These are phyloP conservation scores for Glandiceps talaboti DNA, from an alignment of 53 echinoderm and acorn worm species.

Conservation along the genomic window DNA sequence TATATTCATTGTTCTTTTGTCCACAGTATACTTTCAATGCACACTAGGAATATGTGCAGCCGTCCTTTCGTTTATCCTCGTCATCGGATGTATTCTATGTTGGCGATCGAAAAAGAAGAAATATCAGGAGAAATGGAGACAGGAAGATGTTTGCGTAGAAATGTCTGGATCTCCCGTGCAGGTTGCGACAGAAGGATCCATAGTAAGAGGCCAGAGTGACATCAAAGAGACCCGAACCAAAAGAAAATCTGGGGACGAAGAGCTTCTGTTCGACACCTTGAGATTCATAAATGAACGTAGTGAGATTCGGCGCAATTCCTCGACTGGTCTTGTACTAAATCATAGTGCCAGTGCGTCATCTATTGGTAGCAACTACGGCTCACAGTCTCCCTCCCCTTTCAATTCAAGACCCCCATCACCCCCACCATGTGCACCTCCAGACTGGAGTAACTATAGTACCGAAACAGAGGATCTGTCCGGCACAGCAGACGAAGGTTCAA, in stretches of 20 bases:
- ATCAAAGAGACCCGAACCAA: conserved; percentile 20
- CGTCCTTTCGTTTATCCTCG: not conserved
- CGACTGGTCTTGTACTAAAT: not conserved
- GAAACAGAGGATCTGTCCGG: not conserved
- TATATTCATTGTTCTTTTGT: not conserved
- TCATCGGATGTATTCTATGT: not conserved
- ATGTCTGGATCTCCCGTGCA: not conserved
- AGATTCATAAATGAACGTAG: not conserved
- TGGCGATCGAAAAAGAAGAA: not conserved
- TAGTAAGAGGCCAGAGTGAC: conserved; percentile 22
- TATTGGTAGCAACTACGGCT: not conserved
- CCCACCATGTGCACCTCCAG: not conserved
- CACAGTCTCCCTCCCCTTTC: too few species aligned
- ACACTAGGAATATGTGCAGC: not conserved
- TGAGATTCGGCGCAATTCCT: not conserved
- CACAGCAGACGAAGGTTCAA: not conserved
- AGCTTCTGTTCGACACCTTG: not conserved
- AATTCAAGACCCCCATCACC: not conserved
- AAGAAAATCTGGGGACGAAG: not conserved
- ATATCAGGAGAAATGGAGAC: not conserved
- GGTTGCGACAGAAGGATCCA: too few species aligned
- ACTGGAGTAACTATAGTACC: not conserved
- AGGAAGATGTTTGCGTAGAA: not conserved
- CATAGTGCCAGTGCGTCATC: not conserved
- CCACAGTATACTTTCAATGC: not conserved